phyloP scores from a whole-genome alignment of 2,888 invertebrate genomes.

The Eupithecia abbreviata region DNA sequence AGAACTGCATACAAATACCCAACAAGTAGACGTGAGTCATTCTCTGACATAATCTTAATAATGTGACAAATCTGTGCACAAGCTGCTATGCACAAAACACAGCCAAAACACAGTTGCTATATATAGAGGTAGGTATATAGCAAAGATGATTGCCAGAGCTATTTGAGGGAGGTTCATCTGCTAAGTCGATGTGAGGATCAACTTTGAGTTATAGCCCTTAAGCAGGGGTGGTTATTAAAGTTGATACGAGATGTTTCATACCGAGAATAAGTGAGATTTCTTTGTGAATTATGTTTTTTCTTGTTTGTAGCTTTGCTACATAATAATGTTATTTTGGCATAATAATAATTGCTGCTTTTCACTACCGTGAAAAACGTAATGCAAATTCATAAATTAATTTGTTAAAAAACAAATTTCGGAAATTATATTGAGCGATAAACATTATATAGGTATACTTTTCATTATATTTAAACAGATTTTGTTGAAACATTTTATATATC shows the following conservation, averaged over 20 bases:
- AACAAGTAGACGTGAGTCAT: too few species aligned
- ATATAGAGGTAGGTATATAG: conserved; percentile 34
- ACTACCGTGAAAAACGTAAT: neutral
- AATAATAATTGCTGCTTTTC: too few species aligned
- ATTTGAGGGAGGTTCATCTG: conserved; percentile 72
- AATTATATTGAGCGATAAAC: too few species aligned
- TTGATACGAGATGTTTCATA: conserved; percentile 8
- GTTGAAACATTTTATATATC: too few species aligned
- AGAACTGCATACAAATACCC: too few species aligned
- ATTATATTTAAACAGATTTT: too few species aligned
- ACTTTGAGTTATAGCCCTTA: conserved; percentile 70
- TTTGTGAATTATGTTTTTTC: neutral
- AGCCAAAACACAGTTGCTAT: conserved; percentile 54
- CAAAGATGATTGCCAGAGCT: conserved; percentile 47
- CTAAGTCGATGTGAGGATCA: conserved; percentile 76
- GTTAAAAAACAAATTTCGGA: neutral
- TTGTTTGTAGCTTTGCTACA: neutral
- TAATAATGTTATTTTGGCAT: neutral
- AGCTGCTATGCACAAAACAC: conserved; percentile 30
- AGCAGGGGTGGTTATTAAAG: conserved; percentile 66
- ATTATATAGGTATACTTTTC: too few species aligned
- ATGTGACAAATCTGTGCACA: conserved; percentile 6
- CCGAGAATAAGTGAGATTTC: conserved; percentile 45
- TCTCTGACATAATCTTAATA: neutral
- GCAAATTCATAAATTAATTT: too few species aligned